These are phyloP conservation scores for Thinocorus orbignyianus DNA, from an alignment of 2,113 vertebrate genomes.

Conservation along the genomic window DNA sequence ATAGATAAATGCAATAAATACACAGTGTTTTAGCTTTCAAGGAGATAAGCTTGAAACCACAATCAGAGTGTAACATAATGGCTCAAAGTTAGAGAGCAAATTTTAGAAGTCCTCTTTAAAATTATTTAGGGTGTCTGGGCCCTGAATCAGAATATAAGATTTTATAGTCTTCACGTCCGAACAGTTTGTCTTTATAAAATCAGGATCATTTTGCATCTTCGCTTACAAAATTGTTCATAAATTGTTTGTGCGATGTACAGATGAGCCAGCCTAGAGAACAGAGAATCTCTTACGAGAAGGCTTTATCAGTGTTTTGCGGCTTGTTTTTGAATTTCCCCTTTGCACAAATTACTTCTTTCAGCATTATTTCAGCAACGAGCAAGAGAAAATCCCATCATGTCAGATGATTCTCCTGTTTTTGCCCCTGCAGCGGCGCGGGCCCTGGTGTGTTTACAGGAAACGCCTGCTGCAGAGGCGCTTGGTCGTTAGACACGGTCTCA, in stretches of 20 bases:
- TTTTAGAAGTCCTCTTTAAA: background rate
- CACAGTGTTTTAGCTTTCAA: background rate
- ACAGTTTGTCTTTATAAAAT: background rate
- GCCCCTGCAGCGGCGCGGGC: background rate
- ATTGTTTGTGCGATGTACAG: background rate
- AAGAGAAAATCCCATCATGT: slow-evolving; percentile 36
- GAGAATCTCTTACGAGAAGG: background rate
- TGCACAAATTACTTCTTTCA: background rate
- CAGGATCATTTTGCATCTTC: background rate
- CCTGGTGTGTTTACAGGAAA: slow-evolving; percentile 64
- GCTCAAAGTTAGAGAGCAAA: background rate
- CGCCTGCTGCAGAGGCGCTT: slow-evolving; percentile 32
- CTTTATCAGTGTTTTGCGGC: background rate
- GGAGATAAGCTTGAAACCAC: slow-evolving; percentile 9
- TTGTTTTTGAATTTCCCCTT: background rate
- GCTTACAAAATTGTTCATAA: background rate
- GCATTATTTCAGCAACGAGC: slow-evolving; percentile 22
- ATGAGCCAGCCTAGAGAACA: background rate
- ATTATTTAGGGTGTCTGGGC: background rate
- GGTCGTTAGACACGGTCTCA: background rate
- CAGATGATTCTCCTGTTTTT: slow-evolving; percentile 29
- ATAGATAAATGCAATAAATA: slow-evolving; percentile 55
- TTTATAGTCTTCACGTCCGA: background rate
- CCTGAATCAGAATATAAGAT: background rate
- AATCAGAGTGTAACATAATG: background rate